Evolutionary conservation across 2,113 vertebrate genomes (phyloP), one percentile per base, ranked within the genome.

Genomic region (Brachypodius melanocephalos): DNA sequence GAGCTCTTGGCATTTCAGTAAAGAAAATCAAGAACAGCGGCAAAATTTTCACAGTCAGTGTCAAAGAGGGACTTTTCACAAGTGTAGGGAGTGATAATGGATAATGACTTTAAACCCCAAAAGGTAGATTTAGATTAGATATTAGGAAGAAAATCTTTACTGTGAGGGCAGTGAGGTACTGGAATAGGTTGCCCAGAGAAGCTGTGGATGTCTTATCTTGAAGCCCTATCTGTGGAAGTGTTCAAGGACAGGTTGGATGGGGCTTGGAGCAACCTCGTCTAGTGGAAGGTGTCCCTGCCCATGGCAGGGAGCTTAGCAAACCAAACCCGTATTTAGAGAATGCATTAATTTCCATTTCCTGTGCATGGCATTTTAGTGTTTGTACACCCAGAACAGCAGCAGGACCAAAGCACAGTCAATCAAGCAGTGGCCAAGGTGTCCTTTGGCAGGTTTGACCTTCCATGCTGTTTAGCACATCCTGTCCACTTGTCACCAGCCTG

Each of bases 301-400:
- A 10, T 36, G 25, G 18, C 21, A n/a, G 15, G 16, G n/a, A 6
- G 4, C 3, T 8, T 54, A 22, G 38, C 40, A 87, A 78, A 46
- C 65, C 9, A 57, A 59, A 62, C 6, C 19, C 12, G 3, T 3
- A 0, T 17, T 36, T 17, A 24, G 24, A 38, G 20, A 69, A 43
- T 2, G 0, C 2, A 4, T 32, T 22, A 1, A 3, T 20, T 42
- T 71, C 61, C 4, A 6, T 25, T 42, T 67, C 54, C 54, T 17
- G 7, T 28, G 14, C 2, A 0, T 2, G 7, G 43, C 20, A 19
- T 34, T 38, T 38, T 15, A 24, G 48, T 20, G 8, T 63, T 71
- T 79, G 15, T 48, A 58, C 15, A 36, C 16, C 22, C 7, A 14
- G 7, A 48, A 22, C 19, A 46, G 3, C 49, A 45, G 34, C 51